Base-by-base conservation (phyloP, 2,797 vertebrate species). In the Poeciliopsis gracilis region DNA sequence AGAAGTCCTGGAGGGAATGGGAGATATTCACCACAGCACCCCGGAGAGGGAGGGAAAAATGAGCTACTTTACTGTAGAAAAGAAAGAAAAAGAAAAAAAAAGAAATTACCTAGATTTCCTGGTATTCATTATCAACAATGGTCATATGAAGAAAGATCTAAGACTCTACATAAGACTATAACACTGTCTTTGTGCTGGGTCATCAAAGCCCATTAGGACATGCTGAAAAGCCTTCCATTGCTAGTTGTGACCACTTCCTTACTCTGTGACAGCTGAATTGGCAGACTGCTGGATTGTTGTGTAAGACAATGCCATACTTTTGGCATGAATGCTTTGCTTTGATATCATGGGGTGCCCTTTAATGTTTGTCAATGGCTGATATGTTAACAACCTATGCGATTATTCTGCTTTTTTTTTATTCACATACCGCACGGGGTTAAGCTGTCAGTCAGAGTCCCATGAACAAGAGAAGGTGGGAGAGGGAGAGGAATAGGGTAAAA, bases 1-100 rank as follows among this genome's bases (percentile, higher is more conserved):
- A 93, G 90, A 89, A 89, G 94, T 95, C 96, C 95, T 91, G 57
- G 95, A 96, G 95, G 92, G 94, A 92, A 95, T 90, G 94, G 87
- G 92, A 93, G 92, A 95, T 92, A 95, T 93, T 95, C 93, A 94
- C 94, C 92, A 88, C 94, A 95, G 93, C 88, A 94, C 90, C 94
- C 86, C n/a, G 30, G 84, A 91, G 79, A 49, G 86, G 89, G 78
- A 73, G 72, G 85, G 71, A 77, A 51, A 88, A 77, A 88, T 73
- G 69, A 82, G 77, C 73, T 74, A 66, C 86, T 79, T 67, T 81
- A 63, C 83, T 78, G 82, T 47, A 70, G 77, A 74, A 75, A 77
- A 82, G n/a, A 78, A 70, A 82, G 75, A 67, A 75, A 79, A 36
- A 80, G 28, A 74, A 38, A 38, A 38, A 33, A 57, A 81, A 16